Evolutionary conservation across 2,113 vertebrate genomes (phyloP).

Genomic region (Sorex fumeus): DNA sequence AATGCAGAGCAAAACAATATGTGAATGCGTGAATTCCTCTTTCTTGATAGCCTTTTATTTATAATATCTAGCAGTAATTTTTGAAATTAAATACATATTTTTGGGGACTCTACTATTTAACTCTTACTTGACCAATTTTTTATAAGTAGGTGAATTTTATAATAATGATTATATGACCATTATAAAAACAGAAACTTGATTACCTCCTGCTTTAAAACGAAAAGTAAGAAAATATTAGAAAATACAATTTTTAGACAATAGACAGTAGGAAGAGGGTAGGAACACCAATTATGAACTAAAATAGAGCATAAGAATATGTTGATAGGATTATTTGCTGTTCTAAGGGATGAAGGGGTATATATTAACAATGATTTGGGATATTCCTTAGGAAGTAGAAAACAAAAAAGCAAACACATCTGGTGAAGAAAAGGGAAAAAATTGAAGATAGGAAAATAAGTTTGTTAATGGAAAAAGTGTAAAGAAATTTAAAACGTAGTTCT

Average conservation of each 20-base stretch:
- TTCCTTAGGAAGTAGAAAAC: background rate
- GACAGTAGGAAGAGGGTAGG: background rate
- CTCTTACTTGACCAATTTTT: slow-evolving; percentile 17
- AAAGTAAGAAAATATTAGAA: background rate
- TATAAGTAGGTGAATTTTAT: background rate
- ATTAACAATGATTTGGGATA: too few species aligned
- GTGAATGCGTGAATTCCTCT: background rate
- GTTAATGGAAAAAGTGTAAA: background rate
- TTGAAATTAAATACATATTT: background rate
- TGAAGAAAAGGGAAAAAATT: background rate
- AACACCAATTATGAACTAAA: too few species aligned
- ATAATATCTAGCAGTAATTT: background rate
- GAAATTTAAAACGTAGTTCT: background rate
- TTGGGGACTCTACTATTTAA: background rate
- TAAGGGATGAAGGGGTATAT: too few species aligned
- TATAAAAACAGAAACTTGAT: background rate
- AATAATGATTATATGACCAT: background rate
- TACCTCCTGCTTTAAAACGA: background rate
- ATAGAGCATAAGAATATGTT: too few species aligned
- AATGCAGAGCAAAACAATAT: background rate
- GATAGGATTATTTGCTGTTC: too few species aligned
- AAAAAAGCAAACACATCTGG: background rate
- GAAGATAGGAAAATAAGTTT: background rate
- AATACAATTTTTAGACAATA: background rate
- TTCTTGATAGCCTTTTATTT: background rate